Conservation (phyloP, 2,113 vertebrate species). For the Budorcas taxicolor region DNA sequence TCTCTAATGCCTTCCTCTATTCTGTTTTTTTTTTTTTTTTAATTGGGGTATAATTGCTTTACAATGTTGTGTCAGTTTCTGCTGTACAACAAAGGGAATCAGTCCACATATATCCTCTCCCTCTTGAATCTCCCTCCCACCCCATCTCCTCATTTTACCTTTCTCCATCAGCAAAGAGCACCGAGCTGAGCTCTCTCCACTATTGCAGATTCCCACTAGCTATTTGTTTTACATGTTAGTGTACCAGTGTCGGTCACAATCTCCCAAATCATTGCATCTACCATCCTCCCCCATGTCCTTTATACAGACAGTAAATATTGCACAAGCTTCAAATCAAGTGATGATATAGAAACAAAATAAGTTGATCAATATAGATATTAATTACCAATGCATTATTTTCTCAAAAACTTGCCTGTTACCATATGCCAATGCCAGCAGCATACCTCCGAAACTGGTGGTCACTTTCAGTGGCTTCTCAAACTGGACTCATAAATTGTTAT, state of each 20-base stretch:
- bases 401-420: background rate
- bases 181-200: background rate
- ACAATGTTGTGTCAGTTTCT: background rate
- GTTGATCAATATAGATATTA: background rate
- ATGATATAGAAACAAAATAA: background rate
- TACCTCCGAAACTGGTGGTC: background rate
- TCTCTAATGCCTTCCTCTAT: background rate
- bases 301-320: background rate
- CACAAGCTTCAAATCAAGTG: background rate
- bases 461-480: background rate
- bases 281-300: background rate
- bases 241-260: fast-evolving
- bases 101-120: background rate
- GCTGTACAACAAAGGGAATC: background rate
- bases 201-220: background rate
- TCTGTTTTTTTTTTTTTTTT: background rate
- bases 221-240: background rate
- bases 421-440: background rate
- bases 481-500: background rate
- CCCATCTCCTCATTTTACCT: background rate
- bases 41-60: background rate
- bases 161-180: background rate
- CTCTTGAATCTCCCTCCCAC: background rate
- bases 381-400: background rate
- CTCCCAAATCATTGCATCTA: background rate